These are phyloP conservation scores for Anoura caudifer DNA, from an alignment of 2,113 vertebrate species.

Conservation along the genomic window DNA sequence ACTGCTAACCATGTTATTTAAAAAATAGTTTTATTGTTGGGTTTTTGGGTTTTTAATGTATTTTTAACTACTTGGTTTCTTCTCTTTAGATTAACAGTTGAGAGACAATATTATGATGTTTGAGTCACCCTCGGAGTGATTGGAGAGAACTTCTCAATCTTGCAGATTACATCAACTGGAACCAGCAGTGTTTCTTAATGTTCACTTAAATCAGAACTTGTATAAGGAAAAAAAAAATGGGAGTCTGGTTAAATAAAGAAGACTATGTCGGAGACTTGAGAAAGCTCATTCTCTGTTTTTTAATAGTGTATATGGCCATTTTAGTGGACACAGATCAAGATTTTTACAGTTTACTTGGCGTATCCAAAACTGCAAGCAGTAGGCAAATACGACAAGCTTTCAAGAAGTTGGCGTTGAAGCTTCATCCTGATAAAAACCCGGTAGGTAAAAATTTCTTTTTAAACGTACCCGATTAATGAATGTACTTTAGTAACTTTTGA, in stretches of 20 bases:
- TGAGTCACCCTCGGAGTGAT: conserved; percentile 28
- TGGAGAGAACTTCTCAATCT: conserved; percentile 48
- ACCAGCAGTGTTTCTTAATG: neutral
- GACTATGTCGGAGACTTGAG: conserved; percentile 53
- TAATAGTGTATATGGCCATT: conserved; percentile 76
- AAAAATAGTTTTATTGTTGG: neutral
- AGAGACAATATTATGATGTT: neutral
- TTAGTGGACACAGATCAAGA: conserved; percentile 84
- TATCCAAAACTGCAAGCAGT: conserved; percentile 91
- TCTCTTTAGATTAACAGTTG: conserved; percentile 52
- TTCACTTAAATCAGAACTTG: conserved; percentile 17
- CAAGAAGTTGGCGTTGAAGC: conserved; percentile 95
- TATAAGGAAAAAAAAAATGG: conserved; percentile 74
- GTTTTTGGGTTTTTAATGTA: neutral
- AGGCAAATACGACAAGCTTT: conserved; percentile 96
- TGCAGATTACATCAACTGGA: neutral
- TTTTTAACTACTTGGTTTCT: neutral
- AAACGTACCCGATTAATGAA: neutral
- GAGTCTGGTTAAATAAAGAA: conserved; percentile 66
- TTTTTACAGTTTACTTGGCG: conserved; percentile 92
- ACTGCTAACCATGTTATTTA: neutral
- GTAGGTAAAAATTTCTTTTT: conserved; percentile 81
- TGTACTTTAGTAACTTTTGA: neutral
- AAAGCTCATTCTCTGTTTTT: conserved; percentile 72
- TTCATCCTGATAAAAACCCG: conserved; percentile 99